A percentile compares a stretch with the other conserved stretches of the same genome.
Evolutionary conservation across 2,113 vertebrate species (phyloP).

Genomic region (Hippotragus niger): DNA sequence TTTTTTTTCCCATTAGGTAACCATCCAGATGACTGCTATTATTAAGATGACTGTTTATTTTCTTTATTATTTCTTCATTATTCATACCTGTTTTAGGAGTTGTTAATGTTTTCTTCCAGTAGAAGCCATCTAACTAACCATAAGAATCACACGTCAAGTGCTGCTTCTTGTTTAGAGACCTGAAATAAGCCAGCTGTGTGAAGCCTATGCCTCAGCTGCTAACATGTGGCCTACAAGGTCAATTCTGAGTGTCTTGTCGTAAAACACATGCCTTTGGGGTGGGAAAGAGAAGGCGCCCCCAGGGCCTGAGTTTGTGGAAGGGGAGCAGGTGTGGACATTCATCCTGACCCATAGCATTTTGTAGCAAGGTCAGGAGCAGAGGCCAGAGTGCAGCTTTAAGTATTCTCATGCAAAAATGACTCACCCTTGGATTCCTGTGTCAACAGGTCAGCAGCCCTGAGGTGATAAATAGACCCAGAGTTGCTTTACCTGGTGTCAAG

Average conservation of each 20-base stretch:
- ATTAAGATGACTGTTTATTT: not conserved
- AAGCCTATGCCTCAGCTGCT: not conserved
- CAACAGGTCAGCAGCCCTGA: not conserved
- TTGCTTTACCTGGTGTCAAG: not conserved
- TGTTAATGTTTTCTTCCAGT: not conserved
- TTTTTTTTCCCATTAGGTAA: not conserved
- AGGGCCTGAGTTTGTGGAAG: no score
- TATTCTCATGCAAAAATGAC: not conserved
- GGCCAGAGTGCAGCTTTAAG: not conserved
- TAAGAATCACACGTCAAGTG: not conserved
- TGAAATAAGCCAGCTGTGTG: not conserved
- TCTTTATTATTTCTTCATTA: not conserved
- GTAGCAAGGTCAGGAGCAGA: not conserved
- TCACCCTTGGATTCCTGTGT: not conserved
- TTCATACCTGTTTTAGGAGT: not conserved
- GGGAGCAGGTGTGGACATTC: not conserved
- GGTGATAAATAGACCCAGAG: not conserved
- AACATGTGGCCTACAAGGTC: not conserved
- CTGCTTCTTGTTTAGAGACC: not conserved
- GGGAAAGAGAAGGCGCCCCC: not conserved
- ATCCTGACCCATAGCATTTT: accelerated
- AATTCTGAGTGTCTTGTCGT: not conserved
- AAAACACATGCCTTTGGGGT: not conserved
- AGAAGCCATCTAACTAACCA: not conserved
- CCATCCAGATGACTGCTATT: not conserved